These are phyloP conservation scores for Egretta garzetta DNA, from an alignment of 2,113 vertebrate genomes.

Conservation along the genomic window DNA sequence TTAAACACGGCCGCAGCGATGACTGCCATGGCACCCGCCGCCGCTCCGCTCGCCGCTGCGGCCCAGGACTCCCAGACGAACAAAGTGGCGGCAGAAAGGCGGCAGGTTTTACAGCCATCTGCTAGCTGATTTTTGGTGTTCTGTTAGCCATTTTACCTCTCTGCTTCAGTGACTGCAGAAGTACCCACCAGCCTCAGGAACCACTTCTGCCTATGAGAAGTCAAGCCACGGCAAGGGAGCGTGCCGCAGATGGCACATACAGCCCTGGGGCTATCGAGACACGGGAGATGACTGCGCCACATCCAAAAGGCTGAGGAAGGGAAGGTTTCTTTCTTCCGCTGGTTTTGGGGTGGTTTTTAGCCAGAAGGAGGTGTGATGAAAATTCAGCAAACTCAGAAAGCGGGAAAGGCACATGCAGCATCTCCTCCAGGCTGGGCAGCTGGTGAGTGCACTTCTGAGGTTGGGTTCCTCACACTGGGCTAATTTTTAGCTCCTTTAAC, in stretches of 20 bases:
- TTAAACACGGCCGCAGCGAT: accelerated
- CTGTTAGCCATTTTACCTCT: background rate
- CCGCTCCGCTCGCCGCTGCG: accelerated
- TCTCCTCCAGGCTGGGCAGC: background rate
- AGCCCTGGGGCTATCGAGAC: background rate
- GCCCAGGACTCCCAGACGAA: background rate
- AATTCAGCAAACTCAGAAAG: background rate
- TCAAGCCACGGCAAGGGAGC: background rate
- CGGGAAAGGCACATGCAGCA: accelerated
- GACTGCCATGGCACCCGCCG: background rate
- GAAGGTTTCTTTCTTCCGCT: background rate
- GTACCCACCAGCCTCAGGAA: background rate
- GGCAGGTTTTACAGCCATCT: background rate
- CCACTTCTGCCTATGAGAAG: background rate
- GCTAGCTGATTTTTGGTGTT: background rate
- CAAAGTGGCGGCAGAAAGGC: accelerated
- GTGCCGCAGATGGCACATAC: background rate
- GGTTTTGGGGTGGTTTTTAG: background rate
- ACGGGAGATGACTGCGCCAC: background rate
- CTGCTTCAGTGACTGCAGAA: background rate
- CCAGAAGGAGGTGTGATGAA: background rate
- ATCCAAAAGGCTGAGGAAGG: background rate
- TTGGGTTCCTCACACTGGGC: background rate
- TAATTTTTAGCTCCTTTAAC: background rate
- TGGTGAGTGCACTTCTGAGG: background rate